phyloP scores from a whole-genome alignment of 2,113 vertebrate species.

The Dolichotis patagonum region DNA sequence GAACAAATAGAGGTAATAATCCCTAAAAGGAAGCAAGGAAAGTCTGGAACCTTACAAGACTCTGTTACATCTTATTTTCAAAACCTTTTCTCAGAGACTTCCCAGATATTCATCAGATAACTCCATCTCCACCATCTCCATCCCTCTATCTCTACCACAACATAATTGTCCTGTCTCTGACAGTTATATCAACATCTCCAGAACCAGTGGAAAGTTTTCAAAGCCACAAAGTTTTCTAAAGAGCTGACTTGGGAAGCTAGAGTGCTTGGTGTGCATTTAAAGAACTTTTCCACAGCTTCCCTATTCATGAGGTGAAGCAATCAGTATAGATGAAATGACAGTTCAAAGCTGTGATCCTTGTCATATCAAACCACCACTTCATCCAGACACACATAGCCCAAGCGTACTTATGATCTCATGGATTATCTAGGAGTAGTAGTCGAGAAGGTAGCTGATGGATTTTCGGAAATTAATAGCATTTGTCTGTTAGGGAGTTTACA shows the following conservation, averaged over 20 bases:
- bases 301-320: background rate
- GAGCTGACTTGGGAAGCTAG: conserved; percentile 49
- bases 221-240: conserved; percentile 71
- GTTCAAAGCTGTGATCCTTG: background rate
- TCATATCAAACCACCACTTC: conserved; percentile 38
- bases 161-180: background rate
- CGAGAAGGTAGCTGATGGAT: background rate
- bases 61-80: conserved; percentile 27
- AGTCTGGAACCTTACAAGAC: background rate
- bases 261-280: conserved; percentile 40
- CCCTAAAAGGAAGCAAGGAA: background rate
- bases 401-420: background rate
- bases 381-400: background rate
- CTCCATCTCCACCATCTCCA: no score
- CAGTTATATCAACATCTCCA: conserved; percentile 48
- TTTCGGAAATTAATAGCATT: conserved; percentile 28
- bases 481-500: background rate
- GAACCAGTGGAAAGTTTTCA: conserved; percentile 71
- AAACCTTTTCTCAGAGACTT: background rate
- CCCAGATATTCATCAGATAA: background rate
- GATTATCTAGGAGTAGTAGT: background rate
- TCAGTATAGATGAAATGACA: background rate
- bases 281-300: conserved; percentile 71
- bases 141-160: no score
- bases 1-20: background rate